phyloP scores from a whole-genome alignment of 2,888 invertebrate species.

The Tubulanus polymorphus region DNA sequence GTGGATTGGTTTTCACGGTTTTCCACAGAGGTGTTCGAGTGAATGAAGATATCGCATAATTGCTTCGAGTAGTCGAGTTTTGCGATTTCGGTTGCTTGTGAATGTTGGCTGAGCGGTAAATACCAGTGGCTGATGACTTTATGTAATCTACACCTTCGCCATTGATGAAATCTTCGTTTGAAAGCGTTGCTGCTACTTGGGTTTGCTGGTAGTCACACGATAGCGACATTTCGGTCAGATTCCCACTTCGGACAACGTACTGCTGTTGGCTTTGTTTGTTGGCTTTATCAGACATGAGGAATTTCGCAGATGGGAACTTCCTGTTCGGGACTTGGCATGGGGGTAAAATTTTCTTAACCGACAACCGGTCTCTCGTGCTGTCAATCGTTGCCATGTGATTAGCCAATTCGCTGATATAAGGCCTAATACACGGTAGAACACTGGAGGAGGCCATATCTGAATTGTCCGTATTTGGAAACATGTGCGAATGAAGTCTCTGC shows the following conservation, averaged over 20 bases:
- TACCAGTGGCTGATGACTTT: neutral
- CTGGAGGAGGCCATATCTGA: too few species aligned
- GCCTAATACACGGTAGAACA: too few species aligned
- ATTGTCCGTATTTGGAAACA: neutral
- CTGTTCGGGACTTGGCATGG: too few species aligned
- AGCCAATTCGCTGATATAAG: too few species aligned
- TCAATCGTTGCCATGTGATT: too few species aligned
- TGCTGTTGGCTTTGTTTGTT: neutral
- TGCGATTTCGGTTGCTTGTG: slow-evolving; percentile 1
- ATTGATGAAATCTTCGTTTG: neutral
- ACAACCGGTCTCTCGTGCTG: too few species aligned
- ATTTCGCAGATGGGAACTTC: neutral
- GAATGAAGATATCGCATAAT: neutral
- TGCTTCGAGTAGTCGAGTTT: neutral
- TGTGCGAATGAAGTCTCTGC: neutral
- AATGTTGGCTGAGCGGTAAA: neutral
- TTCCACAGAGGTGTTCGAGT: neutral
- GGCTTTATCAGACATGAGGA: neutral
- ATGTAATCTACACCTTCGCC: neutral
- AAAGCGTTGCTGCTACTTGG: neutral
- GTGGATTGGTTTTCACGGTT: neutral
- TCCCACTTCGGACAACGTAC: neutral
- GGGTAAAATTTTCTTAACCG: too few species aligned
- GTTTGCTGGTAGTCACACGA: neutral
- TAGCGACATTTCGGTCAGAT: neutral